These are phyloP conservation scores for Chloropsis hardwickii DNA, from an alignment of 2,113 vertebrate species.

Conservation along the genomic window DNA sequence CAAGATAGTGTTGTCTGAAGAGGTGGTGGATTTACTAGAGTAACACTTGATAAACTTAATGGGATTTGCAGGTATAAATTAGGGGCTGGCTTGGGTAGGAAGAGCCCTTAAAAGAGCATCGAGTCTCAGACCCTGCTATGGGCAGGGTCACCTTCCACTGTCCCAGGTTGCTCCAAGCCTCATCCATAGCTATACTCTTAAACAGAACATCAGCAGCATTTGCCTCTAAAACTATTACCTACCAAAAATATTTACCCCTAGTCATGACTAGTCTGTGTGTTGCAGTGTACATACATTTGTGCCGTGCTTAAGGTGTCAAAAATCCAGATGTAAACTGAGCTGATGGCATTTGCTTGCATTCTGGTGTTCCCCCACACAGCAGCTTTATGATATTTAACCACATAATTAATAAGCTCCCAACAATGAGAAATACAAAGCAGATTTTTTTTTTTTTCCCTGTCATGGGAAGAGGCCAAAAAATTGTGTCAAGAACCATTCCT, in stretches of 20 bases:
- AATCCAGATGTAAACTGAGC: background rate
- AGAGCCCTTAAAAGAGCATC: background rate
- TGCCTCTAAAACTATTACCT: background rate
- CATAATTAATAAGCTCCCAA: background rate
- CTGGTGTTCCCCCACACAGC: background rate
- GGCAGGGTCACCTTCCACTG: background rate
- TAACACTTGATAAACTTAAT: background rate
- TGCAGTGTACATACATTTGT: background rate
- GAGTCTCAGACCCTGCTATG: background rate
- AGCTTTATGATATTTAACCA: background rate
- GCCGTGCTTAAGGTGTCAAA: background rate
- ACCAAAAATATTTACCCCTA: background rate
- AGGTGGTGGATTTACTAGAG: background rate
- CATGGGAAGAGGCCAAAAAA: background rate
- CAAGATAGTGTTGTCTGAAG: background rate
- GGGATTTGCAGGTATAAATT: background rate
- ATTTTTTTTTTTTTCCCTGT: background rate
- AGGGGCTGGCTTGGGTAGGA: background rate
- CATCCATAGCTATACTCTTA: background rate
- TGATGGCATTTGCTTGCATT: background rate
- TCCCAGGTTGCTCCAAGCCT: background rate
- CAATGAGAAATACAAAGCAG: background rate
- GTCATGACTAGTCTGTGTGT: background rate
- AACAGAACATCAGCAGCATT: background rate
- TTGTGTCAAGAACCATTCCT: background rate